Percentiles rank a stretch among this genome's conserved stretches.
phyloP scores from a whole-genome alignment of 2,113 vertebrate genomes.

The Butorides virescens region DNA sequence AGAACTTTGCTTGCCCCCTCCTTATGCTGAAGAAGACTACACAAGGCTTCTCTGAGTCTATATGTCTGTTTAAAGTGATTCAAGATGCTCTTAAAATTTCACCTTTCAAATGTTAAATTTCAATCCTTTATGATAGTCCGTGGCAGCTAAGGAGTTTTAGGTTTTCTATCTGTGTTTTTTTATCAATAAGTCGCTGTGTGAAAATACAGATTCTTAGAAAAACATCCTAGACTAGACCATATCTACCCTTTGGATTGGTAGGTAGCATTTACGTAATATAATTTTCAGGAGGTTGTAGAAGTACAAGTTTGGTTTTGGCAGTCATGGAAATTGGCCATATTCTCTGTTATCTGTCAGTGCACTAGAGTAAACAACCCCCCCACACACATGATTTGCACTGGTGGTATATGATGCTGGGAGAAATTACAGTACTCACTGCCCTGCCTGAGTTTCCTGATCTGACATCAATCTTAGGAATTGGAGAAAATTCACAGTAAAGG shows the following conservation, averaged over 20 bases:
- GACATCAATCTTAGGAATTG: background rate
- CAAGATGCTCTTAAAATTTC: background rate
- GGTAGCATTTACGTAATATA: background rate
- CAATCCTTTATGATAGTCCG: background rate
- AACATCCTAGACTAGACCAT: background rate
- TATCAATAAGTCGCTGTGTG: background rate
- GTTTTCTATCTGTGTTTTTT: background rate
- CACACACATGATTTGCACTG: background rate
- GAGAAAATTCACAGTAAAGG: constrained; percentile 22
- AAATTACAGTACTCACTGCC: background rate
- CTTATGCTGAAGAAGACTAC: background rate
- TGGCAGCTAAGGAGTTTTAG: background rate
- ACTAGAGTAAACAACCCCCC: background rate
- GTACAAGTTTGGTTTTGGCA: background rate
- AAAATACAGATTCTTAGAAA: background rate
- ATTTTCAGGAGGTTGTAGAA: background rate
- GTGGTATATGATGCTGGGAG: background rate
- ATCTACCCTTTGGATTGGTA: background rate
- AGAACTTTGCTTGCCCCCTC: background rate
- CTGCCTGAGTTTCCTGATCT: background rate
- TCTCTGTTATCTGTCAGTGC: background rate
- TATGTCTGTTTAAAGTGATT: background rate
- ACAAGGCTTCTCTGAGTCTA: background rate
- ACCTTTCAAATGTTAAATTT: background rate
- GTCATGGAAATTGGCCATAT: background rate